These are phyloP conservation scores for Carollia perspicillata DNA, from an alignment of 2,113 vertebrate species.

Conservation along the genomic window DNA sequence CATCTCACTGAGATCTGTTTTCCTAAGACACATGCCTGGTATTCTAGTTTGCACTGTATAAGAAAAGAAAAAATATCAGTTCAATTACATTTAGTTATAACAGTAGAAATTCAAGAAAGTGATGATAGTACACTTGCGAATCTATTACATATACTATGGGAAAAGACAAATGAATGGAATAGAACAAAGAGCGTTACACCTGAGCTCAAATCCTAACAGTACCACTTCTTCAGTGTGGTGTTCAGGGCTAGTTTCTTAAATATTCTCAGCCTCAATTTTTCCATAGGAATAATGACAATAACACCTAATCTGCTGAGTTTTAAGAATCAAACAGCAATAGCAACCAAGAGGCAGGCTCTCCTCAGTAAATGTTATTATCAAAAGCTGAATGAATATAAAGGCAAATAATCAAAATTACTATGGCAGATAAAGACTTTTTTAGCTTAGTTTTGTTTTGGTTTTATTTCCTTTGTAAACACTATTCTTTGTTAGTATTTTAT, in stretches of 20 bases:
- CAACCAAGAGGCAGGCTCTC: neutral
- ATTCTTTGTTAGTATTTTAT: neutral
- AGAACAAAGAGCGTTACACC: neutral
- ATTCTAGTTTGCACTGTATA: constrained; percentile 95
- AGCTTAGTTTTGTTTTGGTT: neutral
- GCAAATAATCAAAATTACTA: neutral
- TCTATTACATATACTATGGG: neutral
- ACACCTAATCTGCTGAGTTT: neutral
- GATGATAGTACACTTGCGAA: neutral
- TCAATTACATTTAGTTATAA: neutral
- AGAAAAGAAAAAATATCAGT: constrained; percentile 58
- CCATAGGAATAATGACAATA: neutral
- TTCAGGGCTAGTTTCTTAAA: neutral
- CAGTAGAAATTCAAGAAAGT: neutral
- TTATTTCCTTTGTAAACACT: neutral
- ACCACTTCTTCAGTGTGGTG: neutral
- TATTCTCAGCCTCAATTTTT: neutral
- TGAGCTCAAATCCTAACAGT: neutral
- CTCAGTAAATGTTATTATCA: neutral
- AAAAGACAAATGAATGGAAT: neutral
- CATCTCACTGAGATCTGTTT: constrained; percentile 94
- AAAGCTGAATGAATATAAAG: neutral
- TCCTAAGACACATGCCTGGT: constrained; percentile 93
- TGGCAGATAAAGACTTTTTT: neutral
- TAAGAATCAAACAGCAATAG: neutral